Conservation (phyloP, 2,888 invertebrate species). For the Himalopsyche anomala region DNA sequence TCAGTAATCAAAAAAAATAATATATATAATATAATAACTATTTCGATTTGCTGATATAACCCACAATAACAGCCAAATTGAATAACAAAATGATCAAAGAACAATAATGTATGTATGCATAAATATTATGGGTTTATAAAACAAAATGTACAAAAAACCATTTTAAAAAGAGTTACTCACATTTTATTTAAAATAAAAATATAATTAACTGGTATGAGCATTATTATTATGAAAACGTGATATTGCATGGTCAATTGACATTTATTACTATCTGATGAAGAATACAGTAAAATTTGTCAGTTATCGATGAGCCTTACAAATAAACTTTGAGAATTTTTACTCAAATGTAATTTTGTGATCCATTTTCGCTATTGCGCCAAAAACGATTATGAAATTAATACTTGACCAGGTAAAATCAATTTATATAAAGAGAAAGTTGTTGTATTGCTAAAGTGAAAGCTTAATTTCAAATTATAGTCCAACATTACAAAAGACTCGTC, state of each 20-base stretch:
- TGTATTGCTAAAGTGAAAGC: neutral
- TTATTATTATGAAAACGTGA: neutral
- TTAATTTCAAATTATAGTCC: neutral
- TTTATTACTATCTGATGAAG: neutral
- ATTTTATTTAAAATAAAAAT: neutral
- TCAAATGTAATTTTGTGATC: neutral
- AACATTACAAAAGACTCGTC: neutral
- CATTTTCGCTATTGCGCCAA: neutral
- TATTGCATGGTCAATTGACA: neutral
- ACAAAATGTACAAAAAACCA: constrained; percentile 13
- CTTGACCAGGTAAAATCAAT: neutral
- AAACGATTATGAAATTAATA: neutral
- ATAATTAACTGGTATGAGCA: neutral
- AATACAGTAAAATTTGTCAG: neutral
- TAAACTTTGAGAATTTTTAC: neutral
- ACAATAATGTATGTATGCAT: neutral
- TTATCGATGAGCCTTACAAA: neutral
- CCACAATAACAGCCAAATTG: constrained; percentile 29
- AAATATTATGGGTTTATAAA: constrained; percentile 15
- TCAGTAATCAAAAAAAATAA: constrained; percentile 42
- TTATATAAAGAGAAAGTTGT: neutral
- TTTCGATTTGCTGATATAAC: constrained; percentile 22
- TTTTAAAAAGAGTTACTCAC: neutral
- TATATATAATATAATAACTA: constrained; percentile 35
- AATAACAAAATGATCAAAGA: constrained; percentile 24